Base-by-base conservation (phyloP, 2,797 vertebrate species). In the Rhinoraja longicauda region DNA sequence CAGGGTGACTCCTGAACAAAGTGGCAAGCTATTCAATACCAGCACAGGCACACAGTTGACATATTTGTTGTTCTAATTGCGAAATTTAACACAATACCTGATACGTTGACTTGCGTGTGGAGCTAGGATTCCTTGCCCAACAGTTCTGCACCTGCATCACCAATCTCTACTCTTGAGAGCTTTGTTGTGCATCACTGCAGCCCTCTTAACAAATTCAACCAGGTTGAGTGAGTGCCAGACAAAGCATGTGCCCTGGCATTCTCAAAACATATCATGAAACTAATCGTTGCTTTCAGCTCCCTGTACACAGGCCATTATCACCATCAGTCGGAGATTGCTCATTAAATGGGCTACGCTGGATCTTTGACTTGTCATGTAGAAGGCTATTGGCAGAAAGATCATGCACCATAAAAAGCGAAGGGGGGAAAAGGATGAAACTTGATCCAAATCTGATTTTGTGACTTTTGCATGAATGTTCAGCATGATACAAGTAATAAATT, bases 141-240 rank as follows among this genome's bases (percentile, higher is more conserved):
- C 12, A 15, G 2, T n/a, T 59, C 57, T 59, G 26, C 57, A n/a
- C 3, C 53, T 10, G 13, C 82, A 4, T 26, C 75, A 24, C 26
- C 53, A 76, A 26, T 26, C 81, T 72, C 70, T 72, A 24, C 64
- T 19, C 57, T 15, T 29, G 24, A 13, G 90, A 91, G 72, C 36
- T 29, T 70, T 67, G 36, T 21, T 29, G 10, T 15, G 67, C 17
- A 39, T 36, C 26, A 12, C 36, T 91, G 21, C 67, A 73, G 90
- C 15, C 53, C 45, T 70, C 67, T 53, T 15, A 73, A 39, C 36
- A 53, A 29, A 73, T 53, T 26, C 26, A 45, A 53, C 90, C 24
- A 75, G 90, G 72, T 92, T 92, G 90, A 92, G 92, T 73, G 10
- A 92, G 12, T 45, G 90, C 90, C 90, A 92, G 70, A 67, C 29